Base-by-base conservation (phyloP, 2,888 invertebrate genomes). In the Conops quadrifasciatus region DNA sequence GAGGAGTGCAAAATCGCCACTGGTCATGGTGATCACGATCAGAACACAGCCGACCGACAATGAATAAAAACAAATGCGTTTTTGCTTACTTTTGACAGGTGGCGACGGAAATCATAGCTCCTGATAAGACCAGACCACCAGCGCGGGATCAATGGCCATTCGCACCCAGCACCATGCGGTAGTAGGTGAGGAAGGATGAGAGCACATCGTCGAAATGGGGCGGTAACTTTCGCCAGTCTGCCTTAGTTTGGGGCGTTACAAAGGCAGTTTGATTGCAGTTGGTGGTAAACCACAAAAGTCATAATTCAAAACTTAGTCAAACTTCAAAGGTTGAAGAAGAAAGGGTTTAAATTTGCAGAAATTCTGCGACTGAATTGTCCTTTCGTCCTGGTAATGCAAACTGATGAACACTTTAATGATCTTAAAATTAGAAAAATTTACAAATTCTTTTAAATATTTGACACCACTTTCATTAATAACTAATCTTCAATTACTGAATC, bases 61-160 rank as follows among this genome's bases (percentile, higher is more conserved):
- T 1, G 19, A 74, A 72, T 78, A 75, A 78, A 79, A 79, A 83
- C 79, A 77, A 76, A 80, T 79, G 81, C 76, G 78, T 77, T 73
- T 76, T 80, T 80, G 79, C 80, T 78, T 78, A 79, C 77, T 81
- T 79, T 74, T 80, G 82, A 82, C 82, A 82, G 78, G 74, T 77
- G 74, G 77, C 77, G 75, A 76, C 78, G 72, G 72, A 76, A 75
- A 78, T 80, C 76, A 77, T 77, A 82, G 84, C 84, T 84, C 83
- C 85, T 81, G 84, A 84, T 84, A 83, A 84, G 85, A 82, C 84
- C 83, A 84, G 83, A 82, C 77, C 64, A 77, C 43, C 53, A 26
- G 67, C 51, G 21, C 24, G 1, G 60, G 16, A 28, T 51, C 15
- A 11, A 15, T 16, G 60, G 28, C 24, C n/a, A 16, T n/a, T 56